Base-by-base conservation (phyloP, 2,888 invertebrate species). In the Cheilosia grossa region DNA sequence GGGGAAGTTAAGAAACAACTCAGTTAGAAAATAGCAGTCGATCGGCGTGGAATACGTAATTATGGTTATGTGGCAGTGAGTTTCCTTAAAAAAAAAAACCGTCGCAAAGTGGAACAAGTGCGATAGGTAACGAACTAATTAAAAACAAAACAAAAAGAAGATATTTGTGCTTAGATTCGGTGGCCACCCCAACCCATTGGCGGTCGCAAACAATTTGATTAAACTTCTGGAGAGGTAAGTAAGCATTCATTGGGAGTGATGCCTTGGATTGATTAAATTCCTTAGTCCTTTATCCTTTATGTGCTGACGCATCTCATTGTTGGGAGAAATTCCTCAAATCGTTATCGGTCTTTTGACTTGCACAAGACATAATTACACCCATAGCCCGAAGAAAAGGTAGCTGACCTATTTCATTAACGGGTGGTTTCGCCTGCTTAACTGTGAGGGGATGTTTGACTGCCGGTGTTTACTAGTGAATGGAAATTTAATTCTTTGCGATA, bases 21-120 rank as follows among this genome's bases (percentile, higher is more conserved):
- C 83, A 83, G 80, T 80, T 83, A 69, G 79, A 74, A 83, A 83
- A 80, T 70, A 44, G 47, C 59, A 66, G 9, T 75, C 74, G 59
- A 42, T 64, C 63, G 37, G 47, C 40, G 27, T 74, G 80, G 74
- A 70, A 70, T 80, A 70, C 83, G 59, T 59, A 80, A 70, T 74
- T 70, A 64, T 53, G 69, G 59, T 53, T 24, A 42, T 33, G 51
- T 67, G 47, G 24, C 44, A 33, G 67, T 61, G 53, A 77, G 13
- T 63, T 49, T 27, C 33, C 42, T 69, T 19, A 2, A 51, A 51
- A 21, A 21, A 21, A 21, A 21, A 21, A 42, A 74, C 21, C n/a
- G 1, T 24, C 24, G 17, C 49, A 37, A 59, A 58, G 56, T 67
- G 73, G 59, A 13, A 40, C 59, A 75, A 80, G 80, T 83, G 83